Evolutionary conservation across 2,888 invertebrate species (phyloP).

Genomic region (Papilio gigon): DNA sequence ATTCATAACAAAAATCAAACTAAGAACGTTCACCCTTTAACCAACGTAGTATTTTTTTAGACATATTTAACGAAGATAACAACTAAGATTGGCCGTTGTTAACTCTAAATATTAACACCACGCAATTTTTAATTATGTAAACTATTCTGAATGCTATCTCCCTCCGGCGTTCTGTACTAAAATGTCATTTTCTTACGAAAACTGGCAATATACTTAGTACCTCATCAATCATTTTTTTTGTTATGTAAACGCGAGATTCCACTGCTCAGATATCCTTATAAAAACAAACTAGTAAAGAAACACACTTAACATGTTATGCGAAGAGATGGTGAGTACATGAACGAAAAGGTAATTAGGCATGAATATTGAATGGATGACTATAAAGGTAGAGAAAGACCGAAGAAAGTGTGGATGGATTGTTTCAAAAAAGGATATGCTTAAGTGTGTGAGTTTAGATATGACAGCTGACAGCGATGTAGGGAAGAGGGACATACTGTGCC

Average conservation of each 20-base stretch:
- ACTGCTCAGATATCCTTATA: no score
- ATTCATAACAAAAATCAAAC: neutral
- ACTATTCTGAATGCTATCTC: constrained; percentile 12
- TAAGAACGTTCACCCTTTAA: neutral
- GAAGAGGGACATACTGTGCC: no score
- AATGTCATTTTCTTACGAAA: constrained; percentile 36
- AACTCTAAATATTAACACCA: neutral
- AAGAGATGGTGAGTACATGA: no score
- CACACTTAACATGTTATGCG: no score
- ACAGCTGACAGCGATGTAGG: no score
- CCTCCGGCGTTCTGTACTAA: constrained; percentile 30
- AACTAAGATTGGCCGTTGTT: neutral
- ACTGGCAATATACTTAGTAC: constrained; percentile 19
- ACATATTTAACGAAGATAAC: neutral
- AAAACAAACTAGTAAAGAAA: no score
- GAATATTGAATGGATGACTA: no score
- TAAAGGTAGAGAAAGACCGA: no score
- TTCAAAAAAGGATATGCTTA: no score
- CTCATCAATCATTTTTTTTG: constrained; percentile 22
- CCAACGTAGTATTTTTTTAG: neutral
- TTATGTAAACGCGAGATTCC: neutral
- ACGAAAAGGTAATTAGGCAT: no score
- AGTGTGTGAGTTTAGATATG: no score
- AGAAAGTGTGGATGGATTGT: no score
- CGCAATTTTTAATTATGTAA: neutral